Evolutionary conservation across 1,140 invertebrate species (phyloP).

Genomic region (Eumeta japonica): DNA sequence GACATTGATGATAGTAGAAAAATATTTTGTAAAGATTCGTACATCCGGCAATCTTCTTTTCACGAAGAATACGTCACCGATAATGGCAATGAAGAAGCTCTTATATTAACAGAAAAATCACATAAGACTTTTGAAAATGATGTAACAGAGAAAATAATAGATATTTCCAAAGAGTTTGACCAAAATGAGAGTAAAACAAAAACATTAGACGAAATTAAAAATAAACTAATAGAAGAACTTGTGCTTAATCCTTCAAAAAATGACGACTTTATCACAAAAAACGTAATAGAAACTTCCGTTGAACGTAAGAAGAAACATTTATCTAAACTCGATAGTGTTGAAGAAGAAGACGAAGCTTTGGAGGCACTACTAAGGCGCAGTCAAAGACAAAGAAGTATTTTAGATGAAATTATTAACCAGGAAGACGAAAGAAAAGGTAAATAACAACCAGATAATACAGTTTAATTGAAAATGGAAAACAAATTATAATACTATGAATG

Average conservation of each 20-base stretch:
- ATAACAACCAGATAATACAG: slow-evolving; percentile 31
- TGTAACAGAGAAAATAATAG: slow-evolving; percentile 56
- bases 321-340: slow-evolving; percentile 35
- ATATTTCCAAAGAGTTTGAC: slow-evolving; percentile 45
- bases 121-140: slow-evolving; percentile 55
- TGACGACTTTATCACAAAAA: slow-evolving; percentile 34
- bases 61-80: slow-evolving; percentile 49
- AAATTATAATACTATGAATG: slow-evolving; percentile 23
- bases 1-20: slow-evolving; percentile 50
- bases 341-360: slow-evolving; percentile 59
- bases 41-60: slow-evolving; percentile 47
- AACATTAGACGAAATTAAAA: slow-evolving; percentile 40
- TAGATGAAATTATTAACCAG: slow-evolving; percentile 68
- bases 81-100: slow-evolving; percentile 43
- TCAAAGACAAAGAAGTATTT: slow-evolving; percentile 66
- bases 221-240: slow-evolving; percentile 42
- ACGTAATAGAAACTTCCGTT: slow-evolving; percentile 37
- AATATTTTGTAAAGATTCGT: slow-evolving; percentile 52
- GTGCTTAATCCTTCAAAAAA: slow-evolving; percentile 32
- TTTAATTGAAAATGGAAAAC: slow-evolving; percentile 23
- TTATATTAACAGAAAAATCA: slow-evolving; percentile 43
- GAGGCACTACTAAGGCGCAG: slow-evolving; percentile 65
- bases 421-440: slow-evolving; percentile 60
- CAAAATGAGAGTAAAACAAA: slow-evolving; percentile 34
- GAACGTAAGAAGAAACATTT: slow-evolving; percentile 34